phyloP scores from a whole-genome alignment of 2,888 invertebrate species.

The Andrena praecox region DNA sequence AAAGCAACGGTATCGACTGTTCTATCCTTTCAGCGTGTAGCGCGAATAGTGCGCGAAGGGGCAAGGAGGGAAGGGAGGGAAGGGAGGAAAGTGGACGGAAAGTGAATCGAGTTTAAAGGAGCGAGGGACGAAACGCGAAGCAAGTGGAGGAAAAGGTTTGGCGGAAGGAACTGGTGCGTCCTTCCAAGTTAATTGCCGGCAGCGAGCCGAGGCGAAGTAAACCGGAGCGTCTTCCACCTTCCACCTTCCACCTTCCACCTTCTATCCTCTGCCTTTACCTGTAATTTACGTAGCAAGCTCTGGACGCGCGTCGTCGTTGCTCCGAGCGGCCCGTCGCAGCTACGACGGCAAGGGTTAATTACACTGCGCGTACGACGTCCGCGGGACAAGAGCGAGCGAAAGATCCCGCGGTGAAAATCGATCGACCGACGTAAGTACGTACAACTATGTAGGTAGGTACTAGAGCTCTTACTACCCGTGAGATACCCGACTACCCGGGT shows the following conservation, averaged over 20 bases:
- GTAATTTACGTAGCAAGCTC: constrained; percentile 77
- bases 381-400: constrained; percentile 32
- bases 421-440: neutral
- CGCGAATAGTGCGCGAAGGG: neutral
- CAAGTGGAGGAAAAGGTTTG: constrained; percentile 44
- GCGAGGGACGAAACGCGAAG: constrained; percentile 17
- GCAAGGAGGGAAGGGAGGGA: neutral
- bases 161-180: constrained; percentile 76
- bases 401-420: constrained; percentile 43
- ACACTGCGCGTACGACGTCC: constrained; percentile 45
- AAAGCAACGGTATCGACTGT: no score
- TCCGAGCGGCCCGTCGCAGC: constrained; percentile 66
- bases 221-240: constrained; percentile 71
- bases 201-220: constrained; percentile 68
- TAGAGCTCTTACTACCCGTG: no score
- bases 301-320: constrained; percentile 61
- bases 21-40: no score
- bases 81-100: constrained; percentile 17
- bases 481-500: no score
- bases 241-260: constrained; percentile 52
- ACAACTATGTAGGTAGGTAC: no score
- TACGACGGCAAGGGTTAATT: constrained; percentile 78
- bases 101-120: constrained; percentile 7
- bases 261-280: constrained; percentile 66
- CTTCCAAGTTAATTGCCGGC: constrained; percentile 78